phyloP scores from a whole-genome alignment of 1,140 invertebrate species.

The Tetramorium parvispinum region DNA sequence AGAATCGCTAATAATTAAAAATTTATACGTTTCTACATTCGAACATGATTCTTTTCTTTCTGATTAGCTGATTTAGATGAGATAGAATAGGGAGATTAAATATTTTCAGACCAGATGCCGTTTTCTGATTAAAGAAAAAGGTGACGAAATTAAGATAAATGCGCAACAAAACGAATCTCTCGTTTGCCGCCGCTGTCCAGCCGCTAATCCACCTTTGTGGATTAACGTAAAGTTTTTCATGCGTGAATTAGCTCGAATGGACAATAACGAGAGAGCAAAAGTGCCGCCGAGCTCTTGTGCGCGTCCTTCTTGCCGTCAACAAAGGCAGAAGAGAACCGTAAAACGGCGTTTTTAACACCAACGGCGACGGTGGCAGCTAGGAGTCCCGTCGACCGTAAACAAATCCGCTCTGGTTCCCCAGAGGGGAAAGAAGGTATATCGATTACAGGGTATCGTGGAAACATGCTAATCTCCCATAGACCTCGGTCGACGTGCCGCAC shows the following conservation, averaged over 20 bases:
- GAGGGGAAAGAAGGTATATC: constrained; percentile 65
- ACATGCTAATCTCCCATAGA: constrained; percentile 69
- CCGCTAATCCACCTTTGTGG: constrained; percentile 18
- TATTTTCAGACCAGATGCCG: neutral
- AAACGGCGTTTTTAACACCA: constrained; percentile 40
- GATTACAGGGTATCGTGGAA: constrained; percentile 72
- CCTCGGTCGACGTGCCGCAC: constrained; percentile 36
- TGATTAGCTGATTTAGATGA: neutral
- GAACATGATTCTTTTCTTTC: neutral
- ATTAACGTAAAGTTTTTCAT: constrained; percentile 25
- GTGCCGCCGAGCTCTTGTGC: constrained; percentile 38
- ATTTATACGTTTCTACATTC: neutral
- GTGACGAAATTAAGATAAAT: constrained; percentile 39
- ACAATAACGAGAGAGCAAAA: constrained; percentile 9
- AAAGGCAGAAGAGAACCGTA: constrained; percentile 50
- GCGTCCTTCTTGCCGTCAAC: constrained; percentile 21
- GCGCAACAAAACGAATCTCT: constrained; percentile 16
- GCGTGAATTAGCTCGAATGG: constrained; percentile 18
- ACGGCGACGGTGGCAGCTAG: constrained; percentile 38
- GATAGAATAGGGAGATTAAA: neutral
- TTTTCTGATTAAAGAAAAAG: neutral
- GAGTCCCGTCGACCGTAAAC: constrained; percentile 54
- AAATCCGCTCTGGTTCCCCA: constrained; percentile 43
- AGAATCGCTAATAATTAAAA: neutral
- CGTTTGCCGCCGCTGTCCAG: neutral